Percentiles rank a stretch among this genome's conserved stretches.
Conservation (phyloP, 2,888 invertebrate genomes). For the Vesta saturnalis region DNA sequence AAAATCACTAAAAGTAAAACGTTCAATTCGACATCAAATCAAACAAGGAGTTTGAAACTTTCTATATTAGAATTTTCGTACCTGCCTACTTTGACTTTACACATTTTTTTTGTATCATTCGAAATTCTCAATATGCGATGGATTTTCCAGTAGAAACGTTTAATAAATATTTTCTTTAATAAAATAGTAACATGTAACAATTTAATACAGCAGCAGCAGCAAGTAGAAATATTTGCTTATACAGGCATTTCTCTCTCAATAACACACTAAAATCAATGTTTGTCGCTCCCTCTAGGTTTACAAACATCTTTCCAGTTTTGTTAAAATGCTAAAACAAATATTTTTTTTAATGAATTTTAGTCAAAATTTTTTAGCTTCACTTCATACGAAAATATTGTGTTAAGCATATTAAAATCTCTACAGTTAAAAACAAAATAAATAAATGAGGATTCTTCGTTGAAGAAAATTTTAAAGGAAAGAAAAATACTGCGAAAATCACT, state of each 20-base stretch:
- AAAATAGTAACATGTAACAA: neutral
- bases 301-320: neutral
- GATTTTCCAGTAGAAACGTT: neutral
- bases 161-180: neutral
- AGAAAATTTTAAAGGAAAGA: neutral
- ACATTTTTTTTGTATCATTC: neutral
- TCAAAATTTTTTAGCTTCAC: too few relatives aligned
- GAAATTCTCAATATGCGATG: neutral
- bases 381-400: neutral
- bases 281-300: neutral
- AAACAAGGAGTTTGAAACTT: neutral
- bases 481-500: neutral
- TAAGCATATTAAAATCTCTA: neutral
- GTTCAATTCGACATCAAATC: conserved; percentile 8
- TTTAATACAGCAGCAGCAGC: neutral
- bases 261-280: conserved; percentile 3
- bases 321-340: too few relatives aligned
- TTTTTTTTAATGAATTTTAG: too few relatives aligned
- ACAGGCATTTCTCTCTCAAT: neutral
- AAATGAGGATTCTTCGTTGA: too few relatives aligned
- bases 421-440: too few relatives aligned
- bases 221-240: conserved; percentile 12
- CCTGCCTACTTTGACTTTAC: neutral
- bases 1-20: neutral
- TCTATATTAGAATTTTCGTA: neutral